Evolutionary conservation across 2,888 invertebrate genomes (phyloP).

Genomic region (Standfussiana lucernea): DNA sequence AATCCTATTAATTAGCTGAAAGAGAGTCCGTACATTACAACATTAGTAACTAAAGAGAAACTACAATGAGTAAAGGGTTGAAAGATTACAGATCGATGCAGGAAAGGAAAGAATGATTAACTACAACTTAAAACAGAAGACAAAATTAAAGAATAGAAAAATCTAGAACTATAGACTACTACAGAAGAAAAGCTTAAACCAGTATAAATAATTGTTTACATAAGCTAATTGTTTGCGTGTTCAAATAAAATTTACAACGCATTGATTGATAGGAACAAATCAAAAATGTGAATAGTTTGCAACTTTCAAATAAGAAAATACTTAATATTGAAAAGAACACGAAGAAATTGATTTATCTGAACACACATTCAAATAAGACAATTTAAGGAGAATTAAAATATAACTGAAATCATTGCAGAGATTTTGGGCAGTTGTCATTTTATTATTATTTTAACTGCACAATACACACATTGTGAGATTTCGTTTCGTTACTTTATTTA

Average conservation of each 20-base stretch:
- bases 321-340: not conserved
- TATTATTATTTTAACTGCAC: not conserved
- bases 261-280: not conserved
- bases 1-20: conserved; percentile 4
- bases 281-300: not conserved
- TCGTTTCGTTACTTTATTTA: not conserved
- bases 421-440: not conserved
- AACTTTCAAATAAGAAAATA: not conserved
- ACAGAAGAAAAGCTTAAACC: not conserved
- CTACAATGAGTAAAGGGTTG: not conserved
- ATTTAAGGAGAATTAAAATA: not conserved
- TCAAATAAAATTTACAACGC: conserved; percentile 1
- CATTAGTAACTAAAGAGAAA: conserved; percentile 31
- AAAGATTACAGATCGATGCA: conserved; percentile 11
- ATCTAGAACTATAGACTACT: not conserved
- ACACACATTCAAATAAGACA: not conserved
- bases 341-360: conserved; percentile 6
- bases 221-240: conserved; percentile 1
- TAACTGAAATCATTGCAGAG: not conserved
- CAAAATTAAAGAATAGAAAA: not conserved
- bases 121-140: not conserved
- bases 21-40: not conserved
- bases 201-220: not conserved
- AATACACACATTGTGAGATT: not conserved
- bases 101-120: conserved; percentile 3